Conservation (phyloP, 1,140 invertebrate genomes). For the Leptestheria dahalacensis region DNA sequence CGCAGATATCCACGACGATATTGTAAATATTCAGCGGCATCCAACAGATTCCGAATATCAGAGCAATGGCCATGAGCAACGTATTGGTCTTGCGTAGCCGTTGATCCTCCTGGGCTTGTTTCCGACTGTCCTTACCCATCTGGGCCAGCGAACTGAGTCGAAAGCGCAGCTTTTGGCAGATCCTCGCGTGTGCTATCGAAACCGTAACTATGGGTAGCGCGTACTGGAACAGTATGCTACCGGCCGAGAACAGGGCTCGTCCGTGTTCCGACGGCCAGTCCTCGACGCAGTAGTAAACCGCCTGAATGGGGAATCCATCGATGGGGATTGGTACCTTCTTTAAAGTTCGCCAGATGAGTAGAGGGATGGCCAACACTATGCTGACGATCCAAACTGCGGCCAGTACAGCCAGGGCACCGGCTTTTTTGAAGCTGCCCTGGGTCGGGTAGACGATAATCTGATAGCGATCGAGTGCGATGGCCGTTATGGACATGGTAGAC, state of each 20-base stretch:
- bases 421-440: constrained; percentile 50
- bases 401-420: constrained; percentile 54
- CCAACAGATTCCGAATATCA: constrained; percentile 39
- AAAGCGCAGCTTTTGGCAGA: constrained; percentile 38
- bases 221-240: constrained; percentile 69
- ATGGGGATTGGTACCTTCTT: constrained; percentile 39
- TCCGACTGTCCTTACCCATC: constrained; percentile 1
- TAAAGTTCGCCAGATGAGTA: constrained; percentile 55
- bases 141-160: constrained; percentile 24
- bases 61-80: constrained; percentile 60
- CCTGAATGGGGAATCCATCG: background rate
- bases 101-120: constrained; percentile 33
- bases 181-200: constrained; percentile 38
- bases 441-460: constrained; percentile 77
- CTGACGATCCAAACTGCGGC: constrained; percentile 62
- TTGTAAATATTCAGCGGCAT: constrained; percentile 72
- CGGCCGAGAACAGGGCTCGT: constrained; percentile 62
- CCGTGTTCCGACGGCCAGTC: constrained; percentile 57
- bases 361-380: constrained; percentile 53
- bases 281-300: constrained; percentile 46
- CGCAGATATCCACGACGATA: constrained; percentile 46
- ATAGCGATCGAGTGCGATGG: constrained; percentile 66
- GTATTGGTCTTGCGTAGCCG: constrained; percentile 62
- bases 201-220: constrained; percentile 65
- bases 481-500: constrained; percentile 75